Base-by-base conservation (phyloP, 2,888 invertebrate species). In the Eurytoma adleriae region DNA sequence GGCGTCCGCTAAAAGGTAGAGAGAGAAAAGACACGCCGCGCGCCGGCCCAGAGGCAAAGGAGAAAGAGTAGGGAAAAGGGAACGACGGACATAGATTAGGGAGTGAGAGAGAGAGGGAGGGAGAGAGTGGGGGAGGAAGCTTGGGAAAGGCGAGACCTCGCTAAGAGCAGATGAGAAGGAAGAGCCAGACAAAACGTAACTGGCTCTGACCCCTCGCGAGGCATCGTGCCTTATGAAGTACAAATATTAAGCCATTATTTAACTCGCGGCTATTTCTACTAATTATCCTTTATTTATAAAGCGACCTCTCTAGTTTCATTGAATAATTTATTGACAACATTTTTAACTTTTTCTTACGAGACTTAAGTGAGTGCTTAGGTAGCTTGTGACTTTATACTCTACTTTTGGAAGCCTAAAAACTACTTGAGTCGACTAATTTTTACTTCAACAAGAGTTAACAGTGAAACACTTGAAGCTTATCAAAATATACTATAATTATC, bases 151-250 rank as follows among this genome's bases (percentile, higher is more conserved):
- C 77, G 77, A 82, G 80, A 77, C 78, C 76, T 69, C 67, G 62
- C 79, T 50, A 71, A 79, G 74, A 82, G 67, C 74, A 74, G 77
- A 67, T n/a, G 76, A 71, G 76, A 67, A 57, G 18, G 48, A 40
- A 16, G 16, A 61, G 54, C 20, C 62, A 71, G 74, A 64, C 59
- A 86, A 88, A 86, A 87, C 27, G n/a, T 62, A 88, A 87, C 85
- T 86, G 84, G 86, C 84, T 83, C 86, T 87, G 82, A 40, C 85
- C 86, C 86, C 85, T 86, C 86, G 87, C 85, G 86, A 85, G 64
- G 40, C 40, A 40, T 10, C 64, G 18, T 48, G 64, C 54, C 83
- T 85, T 86, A 84, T 85, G 84, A 50, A 27, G n/a, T 69, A 73
- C 69, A 68, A 72, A 73, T 78, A 68, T 68, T 48, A 54, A 16